A percentile compares a stretch with the other conserved stretches of the same genome.
Conservation (phyloP, 2,888 invertebrate species). For the Heliconius charithonia region DNA sequence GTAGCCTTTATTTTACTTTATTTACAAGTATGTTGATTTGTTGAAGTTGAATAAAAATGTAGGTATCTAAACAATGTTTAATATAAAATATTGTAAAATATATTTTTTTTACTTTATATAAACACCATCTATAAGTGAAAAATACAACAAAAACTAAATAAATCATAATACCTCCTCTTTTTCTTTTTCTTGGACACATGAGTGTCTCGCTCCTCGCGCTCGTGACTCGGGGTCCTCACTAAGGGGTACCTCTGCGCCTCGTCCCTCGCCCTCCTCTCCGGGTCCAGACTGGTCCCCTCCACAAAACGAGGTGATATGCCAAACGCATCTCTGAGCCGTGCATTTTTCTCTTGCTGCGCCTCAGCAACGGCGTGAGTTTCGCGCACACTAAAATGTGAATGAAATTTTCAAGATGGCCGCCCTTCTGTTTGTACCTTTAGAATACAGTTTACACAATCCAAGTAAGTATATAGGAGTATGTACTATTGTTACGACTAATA, state of each 20-base stretch:
- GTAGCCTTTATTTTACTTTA: neutral
- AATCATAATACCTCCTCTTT: conserved; percentile 85
- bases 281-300: conserved; percentile 96
- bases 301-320: conserved; percentile 97
- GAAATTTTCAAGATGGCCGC: conserved; percentile 47
- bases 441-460: conserved; percentile 9
- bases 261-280: conserved; percentile 84
- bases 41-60: too few species aligned
- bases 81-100: too few species aligned
- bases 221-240: conserved; percentile 89
- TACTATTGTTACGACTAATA: neutral
- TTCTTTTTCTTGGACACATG: conserved; percentile 87
- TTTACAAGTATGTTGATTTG: neutral
- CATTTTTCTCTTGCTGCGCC: conserved; percentile 98
- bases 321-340: conserved; percentile 95
- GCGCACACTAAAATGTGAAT: conserved; percentile 87
- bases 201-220: conserved; percentile 78
- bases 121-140: too few species aligned
- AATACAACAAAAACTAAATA: neutral
- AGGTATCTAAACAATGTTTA: too few species aligned
- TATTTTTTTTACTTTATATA: too few species aligned
- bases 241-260: conserved; percentile 87
- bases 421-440: neutral
- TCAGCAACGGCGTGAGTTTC: conserved; percentile 98
- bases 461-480: neutral